Base-by-base conservation (phyloP, 2,888 invertebrate species). In the Hartigia nigra region DNA sequence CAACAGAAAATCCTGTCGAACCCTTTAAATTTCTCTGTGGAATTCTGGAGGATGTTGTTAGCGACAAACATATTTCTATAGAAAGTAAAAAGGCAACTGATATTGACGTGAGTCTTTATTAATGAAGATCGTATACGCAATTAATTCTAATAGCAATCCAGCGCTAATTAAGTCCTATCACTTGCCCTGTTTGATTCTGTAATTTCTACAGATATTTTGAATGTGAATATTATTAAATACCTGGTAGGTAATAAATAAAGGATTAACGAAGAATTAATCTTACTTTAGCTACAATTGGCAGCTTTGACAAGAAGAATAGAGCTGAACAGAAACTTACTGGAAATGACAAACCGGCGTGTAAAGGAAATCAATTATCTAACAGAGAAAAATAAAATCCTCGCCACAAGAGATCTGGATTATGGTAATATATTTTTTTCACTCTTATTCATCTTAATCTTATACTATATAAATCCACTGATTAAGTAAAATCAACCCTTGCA, bases 311-410 rank as follows among this genome's bases (percentile, higher is more conserved):
- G 92, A 70, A 89, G 93, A 31, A 92, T 93, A 74, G 91, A 92
- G 81, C 91, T 92, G 78, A 93, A 93, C 0, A 90, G 92, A 80
- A 90, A 92, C 32, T 89, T 92, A 77, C 85, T 93, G 5, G 92
- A 93, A 75, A 92, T 92, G 85, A 93, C 93, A 1, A 92, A 92
- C 82, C 87, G 90, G 69, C 87, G 93, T 31, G 80, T 93, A 74
- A 93, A 92, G 80, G 92, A 93, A 79, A 92, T 93, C 69, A 92
- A 91, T 1, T 93, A 93, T 90, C 90, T 92, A 72, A 91, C 91
- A 1, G 93, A 93, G 84, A 92, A 93, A 80, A 83, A 81, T 75
- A 74, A 78, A 31, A 36, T 83, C 75, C 76, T 82, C 1, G 80
- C 80, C 0, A 76, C 81, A 12, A 81, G 77, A 75, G 80, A 82